phyloP scores from a whole-genome alignment of 2,113 vertebrate species.

The Tor tambroides region DNA sequence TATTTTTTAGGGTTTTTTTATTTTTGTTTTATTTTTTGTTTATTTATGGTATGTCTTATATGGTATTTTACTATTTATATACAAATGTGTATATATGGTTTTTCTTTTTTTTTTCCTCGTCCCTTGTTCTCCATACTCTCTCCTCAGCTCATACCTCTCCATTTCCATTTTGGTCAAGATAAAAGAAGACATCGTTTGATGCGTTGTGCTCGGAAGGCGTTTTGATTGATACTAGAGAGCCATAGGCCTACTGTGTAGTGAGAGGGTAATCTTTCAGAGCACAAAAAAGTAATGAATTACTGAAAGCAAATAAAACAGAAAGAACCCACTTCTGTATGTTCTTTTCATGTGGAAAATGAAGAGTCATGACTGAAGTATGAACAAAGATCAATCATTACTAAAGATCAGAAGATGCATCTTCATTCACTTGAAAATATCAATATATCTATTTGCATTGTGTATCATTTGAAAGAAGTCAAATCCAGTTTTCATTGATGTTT shows the following conservation, averaged over 20 bases:
- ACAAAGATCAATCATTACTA: conserved; percentile 18
- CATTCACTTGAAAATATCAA: background rate
- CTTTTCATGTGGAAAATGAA: conserved; percentile 1
- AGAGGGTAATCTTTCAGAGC: conserved; percentile 30
- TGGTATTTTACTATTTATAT: background rate
- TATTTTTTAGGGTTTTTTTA: no score
- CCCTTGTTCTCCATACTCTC: background rate
- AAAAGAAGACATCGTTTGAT: conserved; percentile 27
- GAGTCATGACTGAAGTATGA: background rate
- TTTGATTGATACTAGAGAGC: conserved; percentile 22
- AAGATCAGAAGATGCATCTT: conserved; percentile 1
- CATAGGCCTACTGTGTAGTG: background rate
- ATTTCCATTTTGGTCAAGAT: conserved; percentile 13
- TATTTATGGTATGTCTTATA: background rate
- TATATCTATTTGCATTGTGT: background rate
- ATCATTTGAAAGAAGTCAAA: no score
- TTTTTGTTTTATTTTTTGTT: background rate
- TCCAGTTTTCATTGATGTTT: no score
- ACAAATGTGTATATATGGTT: background rate
- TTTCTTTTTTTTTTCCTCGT: background rate
- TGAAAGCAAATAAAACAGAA: conserved; percentile 3
- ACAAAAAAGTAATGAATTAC: conserved; percentile 23
- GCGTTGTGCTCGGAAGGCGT: conserved; percentile 18
- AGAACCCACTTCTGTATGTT: background rate
- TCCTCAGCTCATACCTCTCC: background rate